phyloP scores from a whole-genome alignment of 2,888 invertebrate species.

The Perithous albicinctus region DNA sequence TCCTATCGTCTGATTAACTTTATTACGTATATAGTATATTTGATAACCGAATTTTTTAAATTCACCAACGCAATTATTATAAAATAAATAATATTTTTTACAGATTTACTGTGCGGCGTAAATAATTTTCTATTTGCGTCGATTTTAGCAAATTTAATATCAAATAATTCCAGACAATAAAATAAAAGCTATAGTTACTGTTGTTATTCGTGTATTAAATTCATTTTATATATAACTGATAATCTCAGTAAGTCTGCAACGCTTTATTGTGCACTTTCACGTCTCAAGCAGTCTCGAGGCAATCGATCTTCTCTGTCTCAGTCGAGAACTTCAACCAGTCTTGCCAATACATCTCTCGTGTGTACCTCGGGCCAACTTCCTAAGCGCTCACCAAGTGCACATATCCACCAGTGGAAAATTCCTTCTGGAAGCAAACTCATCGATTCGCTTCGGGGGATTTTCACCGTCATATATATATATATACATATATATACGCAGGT shows the following conservation, averaged over 20 bases:
- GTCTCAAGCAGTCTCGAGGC: conserved; percentile 28
- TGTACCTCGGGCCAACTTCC: conserved; percentile 55
- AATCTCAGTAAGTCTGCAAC: conserved; percentile 4
- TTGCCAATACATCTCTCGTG: conserved; percentile 46
- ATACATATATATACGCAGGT: background rate
- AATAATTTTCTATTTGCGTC: no score
- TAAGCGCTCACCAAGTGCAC: conserved; percentile 32
- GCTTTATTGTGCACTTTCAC: conserved; percentile 44
- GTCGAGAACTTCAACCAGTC: conserved; percentile 53
- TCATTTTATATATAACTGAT: conserved; percentile 23
- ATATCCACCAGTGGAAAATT: conserved; percentile 55
- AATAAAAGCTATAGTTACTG: background rate
- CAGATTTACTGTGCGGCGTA: no score
- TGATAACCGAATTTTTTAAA: no score
- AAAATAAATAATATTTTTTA: no score
- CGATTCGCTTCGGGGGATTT: conserved; percentile 59
- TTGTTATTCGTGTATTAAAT: background rate
- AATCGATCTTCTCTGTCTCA: conserved; percentile 57
- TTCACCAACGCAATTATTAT: no score
- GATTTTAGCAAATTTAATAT: background rate
- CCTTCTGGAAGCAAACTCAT: conserved; percentile 48
- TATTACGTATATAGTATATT: no score
- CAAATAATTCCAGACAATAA: background rate
- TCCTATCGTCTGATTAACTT: no score
- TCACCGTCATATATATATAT: conserved; percentile 43